Evolutionary conservation across 1,140 invertebrate genomes (phyloP), one percentile per base, ranked within the genome.

Genomic region (Pseudobourletiella spinata): DNA sequence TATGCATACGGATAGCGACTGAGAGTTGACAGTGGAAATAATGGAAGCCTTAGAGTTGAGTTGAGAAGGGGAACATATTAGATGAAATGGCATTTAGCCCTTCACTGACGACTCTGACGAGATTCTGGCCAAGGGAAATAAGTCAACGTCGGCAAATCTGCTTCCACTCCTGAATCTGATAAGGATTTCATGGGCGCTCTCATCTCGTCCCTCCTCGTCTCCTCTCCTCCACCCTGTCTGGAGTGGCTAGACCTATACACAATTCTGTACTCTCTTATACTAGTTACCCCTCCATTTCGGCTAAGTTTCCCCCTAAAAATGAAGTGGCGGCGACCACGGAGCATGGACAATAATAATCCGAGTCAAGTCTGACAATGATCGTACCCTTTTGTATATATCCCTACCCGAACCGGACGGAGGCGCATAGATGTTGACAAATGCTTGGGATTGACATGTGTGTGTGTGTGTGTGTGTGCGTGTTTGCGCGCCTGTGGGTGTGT

Each of bases 71-170:
- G 56, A 58, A 44, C 56, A 58, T 58, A 58, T 58, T 58, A 58
- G 56, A 58, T 20, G 35, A 24, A 26, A 58, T 58, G 35, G 43
- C 28, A 55, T 55, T 55, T 55, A 55, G 52, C 30, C 16, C 29
- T 11, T 26, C 24, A 25, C 48, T 46, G 6, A 18, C 44, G 8
- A 11, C 32, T 39, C 46, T 48, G 50, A 52, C 15, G 15, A 24
- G 25, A 56, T 57, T 2, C 14, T 18, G n/a, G 32, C 24, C 20
- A 29, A 44, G 29, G 26, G n/a, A 58, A 61, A 66, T 66, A 66
- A 61, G 64, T 66, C 65, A 66, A 66, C 60, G 59, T 66, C 65
- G 57, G 60, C 60, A 62, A 66, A 66, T 66, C 65, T 63, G 60
- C 57, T 66, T 56, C 57, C 65, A 22, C 60, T 66, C 64, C 24